phyloP scores from a whole-genome alignment of 2,113 vertebrate genomes.

The Parus major region DNA sequence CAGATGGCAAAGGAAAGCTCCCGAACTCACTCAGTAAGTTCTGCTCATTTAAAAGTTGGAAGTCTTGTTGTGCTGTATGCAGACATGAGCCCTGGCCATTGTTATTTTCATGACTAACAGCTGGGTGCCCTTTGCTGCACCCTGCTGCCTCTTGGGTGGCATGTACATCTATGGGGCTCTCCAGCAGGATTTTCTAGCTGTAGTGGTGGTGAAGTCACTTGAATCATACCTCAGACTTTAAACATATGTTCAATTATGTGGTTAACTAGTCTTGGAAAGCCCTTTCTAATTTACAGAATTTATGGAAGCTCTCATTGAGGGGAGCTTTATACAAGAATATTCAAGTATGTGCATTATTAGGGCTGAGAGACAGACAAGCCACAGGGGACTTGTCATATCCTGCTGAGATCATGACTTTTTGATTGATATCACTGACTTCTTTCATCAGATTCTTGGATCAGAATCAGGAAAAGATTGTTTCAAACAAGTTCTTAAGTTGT shows the following conservation, averaged over 20 bases:
- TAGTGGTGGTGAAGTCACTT: background rate
- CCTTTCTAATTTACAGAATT: background rate
- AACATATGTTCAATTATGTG: background rate
- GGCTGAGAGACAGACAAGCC: background rate
- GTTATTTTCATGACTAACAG: background rate
- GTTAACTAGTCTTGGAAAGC: background rate
- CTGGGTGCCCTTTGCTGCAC: background rate
- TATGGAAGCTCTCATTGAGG: background rate
- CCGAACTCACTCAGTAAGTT: constrained; percentile 82
- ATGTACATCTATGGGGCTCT: rapidly evolving
- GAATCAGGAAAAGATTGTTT: background rate
- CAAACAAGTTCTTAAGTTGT: background rate
- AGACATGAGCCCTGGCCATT: background rate
- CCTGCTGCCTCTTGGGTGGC: background rate
- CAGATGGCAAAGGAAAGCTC: constrained; percentile 83
- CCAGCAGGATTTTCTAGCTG: background rate
- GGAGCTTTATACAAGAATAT: background rate
- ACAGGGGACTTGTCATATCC: background rate
- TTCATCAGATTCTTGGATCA: background rate
- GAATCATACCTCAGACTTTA: background rate
- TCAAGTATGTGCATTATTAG: background rate
- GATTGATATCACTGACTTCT: background rate
- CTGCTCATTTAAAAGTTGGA: background rate
- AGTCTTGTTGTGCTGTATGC: background rate
- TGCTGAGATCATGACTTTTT: background rate